phyloP scores from a whole-genome alignment of 1,140 invertebrate species.

The Sinella curviseta region DNA sequence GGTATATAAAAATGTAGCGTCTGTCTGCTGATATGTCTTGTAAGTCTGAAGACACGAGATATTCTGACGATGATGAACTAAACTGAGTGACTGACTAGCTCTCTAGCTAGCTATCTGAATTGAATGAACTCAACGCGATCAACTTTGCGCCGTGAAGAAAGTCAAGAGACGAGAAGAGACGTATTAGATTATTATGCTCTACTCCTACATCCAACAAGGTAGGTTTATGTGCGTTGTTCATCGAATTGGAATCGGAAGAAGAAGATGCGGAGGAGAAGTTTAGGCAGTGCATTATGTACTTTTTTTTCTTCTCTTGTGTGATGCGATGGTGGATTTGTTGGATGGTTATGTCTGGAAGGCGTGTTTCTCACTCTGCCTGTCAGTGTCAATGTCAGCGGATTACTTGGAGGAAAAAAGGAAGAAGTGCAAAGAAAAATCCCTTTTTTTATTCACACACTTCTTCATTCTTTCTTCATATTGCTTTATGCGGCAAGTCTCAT shows the following conservation, averaged over 20 bases:
- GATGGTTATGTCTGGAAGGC: slow-evolving; percentile 12
- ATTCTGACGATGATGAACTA: neutral
- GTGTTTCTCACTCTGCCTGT: neutral
- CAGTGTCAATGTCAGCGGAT: slow-evolving; percentile 25
- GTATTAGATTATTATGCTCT: neutral
- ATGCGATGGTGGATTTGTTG: neutral
- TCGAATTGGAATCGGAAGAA: too few species aligned
- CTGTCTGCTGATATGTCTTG: too few species aligned
- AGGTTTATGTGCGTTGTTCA: too few species aligned
- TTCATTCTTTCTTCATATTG: neutral
- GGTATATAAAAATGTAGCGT: too few species aligned
- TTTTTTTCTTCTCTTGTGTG: too few species aligned
- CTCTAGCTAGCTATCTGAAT: too few species aligned
- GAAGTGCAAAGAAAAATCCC: neutral
- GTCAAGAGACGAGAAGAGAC: neutral
- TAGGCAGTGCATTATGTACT: too few species aligned
- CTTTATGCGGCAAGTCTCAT: too few species aligned
- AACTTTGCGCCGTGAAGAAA: neutral
- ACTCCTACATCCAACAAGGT: too few species aligned
- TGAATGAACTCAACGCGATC: neutral
- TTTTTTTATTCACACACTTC: neutral
- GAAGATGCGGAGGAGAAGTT: too few species aligned
- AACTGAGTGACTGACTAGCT: neutral
- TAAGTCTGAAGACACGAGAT: too few species aligned
- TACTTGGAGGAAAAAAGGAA: slow-evolving; percentile 6